Conservation (phyloP, 2,888 invertebrate species). For the Melitaea athalia region DNA sequence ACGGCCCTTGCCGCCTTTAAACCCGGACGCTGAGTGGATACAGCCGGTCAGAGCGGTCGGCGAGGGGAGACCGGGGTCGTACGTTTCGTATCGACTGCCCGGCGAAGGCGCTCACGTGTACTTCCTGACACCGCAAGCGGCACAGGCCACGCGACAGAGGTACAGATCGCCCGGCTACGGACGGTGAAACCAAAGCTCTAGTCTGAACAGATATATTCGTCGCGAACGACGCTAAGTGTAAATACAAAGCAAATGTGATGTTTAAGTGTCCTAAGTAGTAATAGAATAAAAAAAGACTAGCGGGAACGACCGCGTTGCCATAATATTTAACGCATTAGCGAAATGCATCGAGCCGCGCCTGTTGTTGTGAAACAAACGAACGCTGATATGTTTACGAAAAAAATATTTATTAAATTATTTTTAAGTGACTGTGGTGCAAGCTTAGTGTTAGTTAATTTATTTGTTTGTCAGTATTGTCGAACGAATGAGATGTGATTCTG, state of each 20-base stretch:
- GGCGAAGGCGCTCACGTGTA: conserved; percentile 90
- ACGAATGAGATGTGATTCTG: conserved; percentile 63
- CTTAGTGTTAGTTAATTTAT: conserved; percentile 77
- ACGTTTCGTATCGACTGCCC: conserved; percentile 87
- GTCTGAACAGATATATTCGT: conserved; percentile 69
- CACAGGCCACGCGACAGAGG: conserved; percentile 59
- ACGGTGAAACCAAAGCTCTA: conserved; percentile 80
- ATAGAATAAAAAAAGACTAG: conserved; percentile 71
- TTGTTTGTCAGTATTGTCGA: conserved; percentile 76
- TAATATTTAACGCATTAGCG: conserved; percentile 69
- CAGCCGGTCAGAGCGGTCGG: conserved; percentile 73
- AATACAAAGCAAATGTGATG: conserved; percentile 82
- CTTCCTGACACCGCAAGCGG: conserved; percentile 87
- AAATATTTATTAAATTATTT: conserved; percentile 78
- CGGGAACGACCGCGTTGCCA: conserved; percentile 75
- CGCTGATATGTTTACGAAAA: conserved; percentile 54
- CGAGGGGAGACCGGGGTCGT: conserved; percentile 68
- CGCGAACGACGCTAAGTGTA: conserved; percentile 63
- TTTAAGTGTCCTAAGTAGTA: conserved; percentile 81
- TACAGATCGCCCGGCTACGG: conserved; percentile 71
- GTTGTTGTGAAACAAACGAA: conserved; percentile 61
- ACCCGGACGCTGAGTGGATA: conserved; percentile 84
- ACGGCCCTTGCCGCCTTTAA: conserved; percentile 78
- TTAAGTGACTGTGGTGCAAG: conserved; percentile 76
- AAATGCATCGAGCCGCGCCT: conserved; percentile 52